These are phyloP conservation scores for Leuciscus idus DNA, from an alignment of 2,113 vertebrate species.

Conservation along the genomic window DNA sequence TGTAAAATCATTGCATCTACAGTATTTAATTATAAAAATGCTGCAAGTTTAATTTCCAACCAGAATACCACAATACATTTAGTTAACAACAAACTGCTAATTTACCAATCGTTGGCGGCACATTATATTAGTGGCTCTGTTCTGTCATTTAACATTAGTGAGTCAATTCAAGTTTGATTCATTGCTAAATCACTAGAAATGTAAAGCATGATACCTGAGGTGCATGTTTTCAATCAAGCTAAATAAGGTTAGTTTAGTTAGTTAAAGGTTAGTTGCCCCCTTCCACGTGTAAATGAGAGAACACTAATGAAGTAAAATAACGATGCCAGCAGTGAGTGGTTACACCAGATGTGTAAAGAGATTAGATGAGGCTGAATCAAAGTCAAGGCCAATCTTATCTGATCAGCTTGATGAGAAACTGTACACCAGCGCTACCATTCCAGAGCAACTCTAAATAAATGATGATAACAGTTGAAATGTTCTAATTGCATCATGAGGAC, in stretches of 20 bases:
- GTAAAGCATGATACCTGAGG: background rate
- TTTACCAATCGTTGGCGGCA: background rate
- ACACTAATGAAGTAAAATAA: slow-evolving; percentile 19
- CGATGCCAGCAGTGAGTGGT: slow-evolving; percentile 23
- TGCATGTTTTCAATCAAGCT: slow-evolving; percentile 1
- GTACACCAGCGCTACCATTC: slow-evolving; percentile 18
- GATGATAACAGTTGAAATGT: slow-evolving; percentile 42
- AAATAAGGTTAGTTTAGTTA: slow-evolving; percentile 5
- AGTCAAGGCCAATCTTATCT: slow-evolving; percentile 44
- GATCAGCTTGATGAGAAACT: slow-evolving; percentile 32
- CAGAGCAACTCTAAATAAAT: slow-evolving; percentile 41
- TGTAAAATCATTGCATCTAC: background rate
- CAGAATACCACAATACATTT: background rate
- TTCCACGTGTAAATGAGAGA: slow-evolving; percentile 29
- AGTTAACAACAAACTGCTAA: background rate
- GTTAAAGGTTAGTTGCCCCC: background rate
- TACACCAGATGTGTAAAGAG: slow-evolving; percentile 40
- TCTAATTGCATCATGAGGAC: slow-evolving; percentile 50
- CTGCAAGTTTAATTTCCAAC: background rate
- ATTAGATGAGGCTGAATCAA: slow-evolving; percentile 28
- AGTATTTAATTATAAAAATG: background rate
- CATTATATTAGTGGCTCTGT: background rate
- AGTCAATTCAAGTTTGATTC: background rate
- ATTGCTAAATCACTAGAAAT: slow-evolving; percentile 14
- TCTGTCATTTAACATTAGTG: background rate